Evolutionary conservation across 2,797 vertebrate species (phyloP).

Genomic region (Nasua narica): DNA sequence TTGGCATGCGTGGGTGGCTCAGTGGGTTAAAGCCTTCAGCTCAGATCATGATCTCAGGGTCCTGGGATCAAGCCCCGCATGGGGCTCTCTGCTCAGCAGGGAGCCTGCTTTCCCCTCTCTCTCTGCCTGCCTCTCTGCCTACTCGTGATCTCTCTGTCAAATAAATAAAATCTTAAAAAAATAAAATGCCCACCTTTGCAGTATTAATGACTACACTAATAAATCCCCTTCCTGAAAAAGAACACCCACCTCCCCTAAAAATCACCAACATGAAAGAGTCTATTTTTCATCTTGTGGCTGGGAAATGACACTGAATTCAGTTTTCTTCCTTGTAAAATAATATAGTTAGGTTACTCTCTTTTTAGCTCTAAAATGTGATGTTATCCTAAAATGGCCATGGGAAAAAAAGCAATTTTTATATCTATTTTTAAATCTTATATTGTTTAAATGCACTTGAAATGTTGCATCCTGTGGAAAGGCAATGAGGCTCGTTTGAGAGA

Average conservation of each 20-base stretch:
- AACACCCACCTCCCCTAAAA: background rate
- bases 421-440: background rate
- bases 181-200: background rate
- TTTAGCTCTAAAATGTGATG: background rate
- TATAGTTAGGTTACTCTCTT: background rate
- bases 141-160: no score
- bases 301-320: background rate
- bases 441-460: slow-evolving; percentile 6
- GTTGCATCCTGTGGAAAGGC: slow-evolving; percentile 30
- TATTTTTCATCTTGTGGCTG: background rate
- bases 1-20: no score
- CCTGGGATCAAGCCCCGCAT: no score
- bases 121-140: no score
- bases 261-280: background rate
- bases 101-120: no score
- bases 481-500: background rate
- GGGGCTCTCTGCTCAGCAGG: no score
- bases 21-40: no score
- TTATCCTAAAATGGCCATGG: background rate
- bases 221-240: background rate
- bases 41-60: no score
- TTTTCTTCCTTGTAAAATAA: slow-evolving; percentile 22
- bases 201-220: background rate
- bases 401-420: background rate
- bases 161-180: no score